These are phyloP conservation scores for Dicrostonyx torquatus DNA, from an alignment of 2,797 vertebrate species.

Conservation along the genomic window DNA sequence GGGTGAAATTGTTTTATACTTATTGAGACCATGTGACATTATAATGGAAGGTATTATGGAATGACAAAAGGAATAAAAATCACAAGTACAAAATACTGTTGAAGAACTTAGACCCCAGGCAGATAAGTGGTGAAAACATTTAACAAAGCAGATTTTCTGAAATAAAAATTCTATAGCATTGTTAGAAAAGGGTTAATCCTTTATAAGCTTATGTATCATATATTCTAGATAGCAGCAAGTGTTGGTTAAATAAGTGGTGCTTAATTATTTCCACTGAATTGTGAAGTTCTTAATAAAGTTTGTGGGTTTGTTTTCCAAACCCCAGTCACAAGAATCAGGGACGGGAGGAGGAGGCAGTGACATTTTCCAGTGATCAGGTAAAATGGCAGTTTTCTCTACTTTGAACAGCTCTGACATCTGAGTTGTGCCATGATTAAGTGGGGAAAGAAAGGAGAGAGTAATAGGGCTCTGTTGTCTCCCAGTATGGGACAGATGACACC, in stretches of 20 bases:
- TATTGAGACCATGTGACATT: not conserved
- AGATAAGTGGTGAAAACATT: not conserved
- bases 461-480: not conserved
- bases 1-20: not conserved
- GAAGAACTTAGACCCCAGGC: not conserved
- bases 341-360: not conserved
- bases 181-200: not conserved
- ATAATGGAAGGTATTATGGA: not conserved
- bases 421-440: not conserved
- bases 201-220: not conserved
- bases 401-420: not conserved
- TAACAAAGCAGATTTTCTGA: not conserved
- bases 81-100: not conserved
- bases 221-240: not conserved
- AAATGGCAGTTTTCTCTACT: not conserved
- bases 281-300: not conserved
- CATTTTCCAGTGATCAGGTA: not conserved
- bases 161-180: not conserved
- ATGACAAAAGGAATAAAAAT: not conserved
- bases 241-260: not conserved
- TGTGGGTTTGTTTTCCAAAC: not conserved
- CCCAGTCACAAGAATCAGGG: not conserved
- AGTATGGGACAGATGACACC: not conserved
- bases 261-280: not conserved
- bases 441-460: not conserved